Evolutionary conservation across 2,113 vertebrate genomes (phyloP), one percentile per base, ranked within the genome.

Genomic region (Mola mola): DNA sequence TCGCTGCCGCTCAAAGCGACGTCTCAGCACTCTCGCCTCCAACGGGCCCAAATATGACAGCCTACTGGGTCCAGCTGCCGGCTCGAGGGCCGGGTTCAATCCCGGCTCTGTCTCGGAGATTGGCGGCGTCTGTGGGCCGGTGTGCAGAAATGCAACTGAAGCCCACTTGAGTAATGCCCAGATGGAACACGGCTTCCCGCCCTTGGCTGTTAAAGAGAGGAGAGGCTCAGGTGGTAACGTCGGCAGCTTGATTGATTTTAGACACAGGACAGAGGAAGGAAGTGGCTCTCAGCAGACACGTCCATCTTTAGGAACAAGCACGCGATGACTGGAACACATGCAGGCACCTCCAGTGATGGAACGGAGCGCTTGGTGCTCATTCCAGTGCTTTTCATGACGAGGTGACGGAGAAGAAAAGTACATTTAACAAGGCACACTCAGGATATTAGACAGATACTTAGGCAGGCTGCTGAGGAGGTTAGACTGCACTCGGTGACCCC

Each of bases 11-110:
- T 82, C 91, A 90, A 90, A 87, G 87, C 34, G 9, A 93, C 81
- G 78, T 83, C 89, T 92, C 92, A 93, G 91, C 92, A 89, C 87
- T 92, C 84, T 84, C 78, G 79, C 88, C 87, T 79, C 78, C 87
- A 89, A 88, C 78, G 81, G 86, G 80, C 55, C 75, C 75, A 91
- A 93, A 91, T 66, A 90, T 38, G 24, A 88, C 83, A 58, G 72
- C 83, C 85, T 82, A 86, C 82, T 31, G 82, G 69, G 68, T 59
- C 72, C 82, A 86, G 88, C 87, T 88, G 88, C 75, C 72, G 42
- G n/a, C 61, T 81, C 60, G 25, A 79, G 70, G 62, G 52, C 42
- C 73, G 58, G 11, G 60, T 75, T 90, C 88, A 91, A 91, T 83
- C 74, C 75, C n/a, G 34, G 63, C 82, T 82, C 80, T 78, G 83